Evolutionary conservation across 2,113 vertebrate genomes (phyloP).

Genomic region (Anarrhichthys ocellatus): DNA sequence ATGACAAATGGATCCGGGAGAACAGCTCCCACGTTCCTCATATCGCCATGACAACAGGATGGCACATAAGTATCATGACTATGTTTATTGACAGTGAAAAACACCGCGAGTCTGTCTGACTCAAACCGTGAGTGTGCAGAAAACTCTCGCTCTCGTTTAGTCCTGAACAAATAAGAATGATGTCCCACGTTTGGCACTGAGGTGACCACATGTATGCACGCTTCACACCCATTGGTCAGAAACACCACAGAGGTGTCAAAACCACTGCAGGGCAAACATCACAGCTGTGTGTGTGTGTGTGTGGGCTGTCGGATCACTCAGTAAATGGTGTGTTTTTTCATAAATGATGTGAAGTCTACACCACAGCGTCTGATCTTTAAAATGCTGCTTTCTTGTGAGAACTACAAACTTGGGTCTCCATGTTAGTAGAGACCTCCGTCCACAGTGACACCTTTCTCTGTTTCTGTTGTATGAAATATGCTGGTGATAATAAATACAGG

Average conservation of each 20-base stretch:
- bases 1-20: neutral
- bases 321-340: neutral
- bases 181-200: slow-evolving; percentile 10
- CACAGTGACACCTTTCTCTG: neutral
- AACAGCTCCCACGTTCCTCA: neutral
- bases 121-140: neutral
- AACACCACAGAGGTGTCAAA: slow-evolving; percentile 21
- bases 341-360: neutral
- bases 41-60: neutral
- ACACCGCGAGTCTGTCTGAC: neutral
- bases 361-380: neutral
- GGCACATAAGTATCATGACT: neutral
- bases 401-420: neutral
- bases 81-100: neutral
- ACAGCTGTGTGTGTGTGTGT: slow-evolving; percentile 18
- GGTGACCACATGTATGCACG: slow-evolving; percentile 45
- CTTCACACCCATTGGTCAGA: slow-evolving; percentile 51
- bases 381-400: neutral
- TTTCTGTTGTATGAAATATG: too few relatives aligned
- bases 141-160: neutral
- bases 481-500: too few relatives aligned
- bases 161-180: neutral
- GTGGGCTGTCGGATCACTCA: neutral
- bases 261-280: slow-evolving; percentile 21
- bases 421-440: neutral